Conservation (phyloP, 2,797 vertebrate species). For the Brachyalestes nurse region DNA sequence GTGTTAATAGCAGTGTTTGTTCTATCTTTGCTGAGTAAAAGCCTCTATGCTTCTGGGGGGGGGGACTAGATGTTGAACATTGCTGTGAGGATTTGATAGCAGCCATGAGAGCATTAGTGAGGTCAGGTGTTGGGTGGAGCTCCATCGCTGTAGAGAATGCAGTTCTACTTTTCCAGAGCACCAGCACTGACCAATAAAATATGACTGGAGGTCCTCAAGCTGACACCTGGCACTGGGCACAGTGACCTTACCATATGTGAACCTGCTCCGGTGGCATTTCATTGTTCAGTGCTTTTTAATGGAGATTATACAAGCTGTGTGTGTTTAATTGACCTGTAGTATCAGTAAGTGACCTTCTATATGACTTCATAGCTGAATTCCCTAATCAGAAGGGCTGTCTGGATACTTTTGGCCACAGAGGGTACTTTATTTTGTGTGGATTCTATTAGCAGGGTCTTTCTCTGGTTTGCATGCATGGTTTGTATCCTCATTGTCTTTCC, state of each 20-base stretch:
- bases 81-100: background rate
- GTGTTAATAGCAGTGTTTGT: too few species aligned
- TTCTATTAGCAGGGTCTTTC: background rate
- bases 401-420: too few species aligned
- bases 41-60: too few species aligned
- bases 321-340: too few species aligned
- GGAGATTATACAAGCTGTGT: too few species aligned
- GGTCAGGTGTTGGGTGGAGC: background rate
- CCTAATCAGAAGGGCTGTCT: too few species aligned
- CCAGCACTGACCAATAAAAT: too few species aligned
- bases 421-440: background rate
- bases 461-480: background rate
- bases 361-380: too few species aligned
- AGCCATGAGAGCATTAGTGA: background rate
- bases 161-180: too few species aligned
- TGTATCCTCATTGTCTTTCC: background rate
- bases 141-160: background rate
- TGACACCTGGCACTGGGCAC: background rate
- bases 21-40: too few species aligned
- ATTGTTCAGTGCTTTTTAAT: too few species aligned
- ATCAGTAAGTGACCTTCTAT: too few species aligned
- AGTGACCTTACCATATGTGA: background rate
- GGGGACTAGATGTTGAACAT: background rate
- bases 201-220: background rate
- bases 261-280: background rate